Conservation (phyloP, 2,113 vertebrate species). For the Grammomys dolichurus region DNA sequence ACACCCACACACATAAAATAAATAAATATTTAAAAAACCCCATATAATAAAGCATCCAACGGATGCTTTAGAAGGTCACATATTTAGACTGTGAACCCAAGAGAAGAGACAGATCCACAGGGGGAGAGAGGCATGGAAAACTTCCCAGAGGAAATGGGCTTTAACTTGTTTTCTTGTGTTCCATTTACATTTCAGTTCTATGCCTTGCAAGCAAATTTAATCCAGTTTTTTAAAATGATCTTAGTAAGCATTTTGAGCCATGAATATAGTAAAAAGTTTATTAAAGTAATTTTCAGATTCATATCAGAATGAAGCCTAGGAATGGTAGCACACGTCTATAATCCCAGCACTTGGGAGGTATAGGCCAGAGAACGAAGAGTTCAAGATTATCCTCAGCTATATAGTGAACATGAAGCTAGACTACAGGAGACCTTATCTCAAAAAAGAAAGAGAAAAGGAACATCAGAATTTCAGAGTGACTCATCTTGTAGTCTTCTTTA, state of each 20-base stretch:
- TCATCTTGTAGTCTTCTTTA: constrained; percentile 42
- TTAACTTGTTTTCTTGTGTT: constrained; percentile 18
- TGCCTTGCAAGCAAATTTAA: constrained; percentile 52
- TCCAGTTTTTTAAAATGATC: background rate
- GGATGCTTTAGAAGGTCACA: background rate
- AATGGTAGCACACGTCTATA: background rate
- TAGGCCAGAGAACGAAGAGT: background rate
- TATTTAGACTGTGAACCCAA: constrained; percentile 15
- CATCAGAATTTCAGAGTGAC: constrained; percentile 39
- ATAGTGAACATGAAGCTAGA: background rate
- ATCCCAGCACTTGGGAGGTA: background rate
- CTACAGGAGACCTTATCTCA: background rate
- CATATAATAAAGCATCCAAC: background rate
- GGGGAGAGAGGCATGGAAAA: background rate
- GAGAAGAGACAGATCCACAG: constrained; percentile 13
- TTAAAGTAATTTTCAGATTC: constrained; percentile 55
- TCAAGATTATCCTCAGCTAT: background rate
- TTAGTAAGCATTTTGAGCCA: constrained; percentile 42
- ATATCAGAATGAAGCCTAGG: background rate
- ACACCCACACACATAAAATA: background rate
- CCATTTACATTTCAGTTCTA: constrained; percentile 35
- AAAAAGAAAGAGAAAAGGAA: background rate
- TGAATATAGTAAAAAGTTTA: constrained; percentile 54
- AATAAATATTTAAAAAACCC: background rate
- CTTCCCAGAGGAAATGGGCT: background rate